These are phyloP conservation scores for Temnothorax curvispinosus DNA, from an alignment of 1,140 invertebrate species.

Conservation along the genomic window DNA sequence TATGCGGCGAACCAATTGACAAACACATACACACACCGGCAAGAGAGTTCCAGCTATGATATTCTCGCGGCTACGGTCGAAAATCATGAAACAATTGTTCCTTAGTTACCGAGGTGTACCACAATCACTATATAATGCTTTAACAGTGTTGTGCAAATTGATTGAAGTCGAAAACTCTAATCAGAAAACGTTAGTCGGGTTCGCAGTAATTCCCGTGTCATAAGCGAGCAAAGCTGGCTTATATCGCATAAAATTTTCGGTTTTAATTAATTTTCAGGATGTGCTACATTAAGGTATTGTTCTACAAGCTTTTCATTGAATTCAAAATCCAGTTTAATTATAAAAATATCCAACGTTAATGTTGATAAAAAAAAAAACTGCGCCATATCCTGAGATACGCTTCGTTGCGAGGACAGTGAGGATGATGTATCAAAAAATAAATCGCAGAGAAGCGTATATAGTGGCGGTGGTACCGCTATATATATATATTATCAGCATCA, in stretches of 20 bases:
- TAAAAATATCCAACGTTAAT: background rate
- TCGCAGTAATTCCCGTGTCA: background rate
- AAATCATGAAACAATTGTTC: background rate
- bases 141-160: background rate
- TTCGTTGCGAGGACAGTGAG: background rate
- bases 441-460: background rate
- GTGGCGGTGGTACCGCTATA: background rate
- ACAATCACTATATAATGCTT: background rate
- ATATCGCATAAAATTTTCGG: background rate
- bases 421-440: conserved; percentile 14
- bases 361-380: background rate
- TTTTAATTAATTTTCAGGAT: background rate
- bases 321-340: background rate
- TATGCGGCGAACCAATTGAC: conserved; percentile 25
- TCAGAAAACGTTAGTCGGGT: background rate
- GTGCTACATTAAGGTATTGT: background rate
- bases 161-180: conserved; percentile 4
- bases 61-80: conserved; percentile 8
- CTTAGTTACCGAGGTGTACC: background rate
- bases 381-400: background rate
- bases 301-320: background rate
- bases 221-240: background rate
- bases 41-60: background rate
- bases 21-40: background rate
- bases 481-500: conserved; percentile 21